Evolutionary conservation across 2,113 vertebrate genomes (phyloP).

Genomic region (Acrocephalus kingi): DNA sequence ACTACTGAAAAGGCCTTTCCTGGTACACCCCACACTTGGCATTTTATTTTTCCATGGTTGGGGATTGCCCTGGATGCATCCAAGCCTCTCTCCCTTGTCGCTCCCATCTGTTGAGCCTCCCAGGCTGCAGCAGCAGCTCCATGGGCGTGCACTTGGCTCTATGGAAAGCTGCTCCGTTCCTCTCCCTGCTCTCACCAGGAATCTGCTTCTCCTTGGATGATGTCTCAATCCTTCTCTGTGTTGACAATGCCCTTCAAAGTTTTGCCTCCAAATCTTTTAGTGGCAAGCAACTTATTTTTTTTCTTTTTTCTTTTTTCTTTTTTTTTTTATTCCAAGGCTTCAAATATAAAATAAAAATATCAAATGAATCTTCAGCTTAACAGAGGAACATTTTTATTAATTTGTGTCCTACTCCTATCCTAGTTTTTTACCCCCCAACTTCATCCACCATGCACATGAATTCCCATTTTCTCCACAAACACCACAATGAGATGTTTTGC

Average conservation of each 20-base stretch:
- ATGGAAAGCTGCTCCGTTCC: background rate
- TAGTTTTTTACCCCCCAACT: background rate
- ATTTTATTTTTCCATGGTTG: background rate
- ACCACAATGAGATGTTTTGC: background rate
- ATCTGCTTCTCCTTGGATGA: background rate
- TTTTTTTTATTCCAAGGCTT: background rate
- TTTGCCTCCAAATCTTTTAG: background rate
- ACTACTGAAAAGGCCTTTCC: background rate
- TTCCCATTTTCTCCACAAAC: background rate
- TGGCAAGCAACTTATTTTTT: background rate
- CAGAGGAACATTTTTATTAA: background rate
- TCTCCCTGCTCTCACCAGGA: background rate
- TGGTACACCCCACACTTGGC: background rate
- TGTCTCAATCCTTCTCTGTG: background rate
- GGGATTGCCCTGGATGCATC: background rate
- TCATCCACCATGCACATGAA: background rate
- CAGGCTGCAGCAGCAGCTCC: background rate
- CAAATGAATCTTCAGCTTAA: background rate
- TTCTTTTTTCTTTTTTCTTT: background rate
- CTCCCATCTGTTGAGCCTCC: background rate
- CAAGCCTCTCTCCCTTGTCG: background rate
- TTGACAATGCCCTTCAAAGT: background rate
- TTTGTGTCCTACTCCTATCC: background rate
- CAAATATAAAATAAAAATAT: background rate
- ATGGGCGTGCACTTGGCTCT: rapidly evolving